Evolutionary conservation across 2,888 invertebrate species (phyloP).

Genomic region (Lydus trimaculatus): DNA sequence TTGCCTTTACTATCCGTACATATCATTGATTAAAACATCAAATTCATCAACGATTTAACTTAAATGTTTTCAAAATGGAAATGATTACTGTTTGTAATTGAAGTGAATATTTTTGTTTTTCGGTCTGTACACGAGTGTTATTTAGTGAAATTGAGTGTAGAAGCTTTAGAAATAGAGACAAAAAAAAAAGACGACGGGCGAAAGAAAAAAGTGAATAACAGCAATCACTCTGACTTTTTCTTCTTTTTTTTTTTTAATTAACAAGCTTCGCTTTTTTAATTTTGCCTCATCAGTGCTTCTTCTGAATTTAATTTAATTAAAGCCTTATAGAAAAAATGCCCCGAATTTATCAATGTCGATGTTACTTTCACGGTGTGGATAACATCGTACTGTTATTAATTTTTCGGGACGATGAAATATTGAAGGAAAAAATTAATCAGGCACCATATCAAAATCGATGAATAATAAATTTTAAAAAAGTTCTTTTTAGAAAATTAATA

Average conservation of each 20-base stretch:
- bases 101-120: slow-evolving; percentile 10
- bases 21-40: slow-evolving; percentile 6
- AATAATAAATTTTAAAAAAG: background rate
- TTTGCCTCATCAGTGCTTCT: slow-evolving; percentile 53
- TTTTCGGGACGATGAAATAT: background rate
- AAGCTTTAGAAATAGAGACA: background rate
- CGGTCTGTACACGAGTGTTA: slow-evolving; percentile 2
- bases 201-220: slow-evolving; percentile 47
- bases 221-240: slow-evolving; percentile 50
- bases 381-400: background rate
- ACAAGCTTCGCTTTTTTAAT: slow-evolving; percentile 56
- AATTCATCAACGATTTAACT: slow-evolving; percentile 16
- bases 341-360: slow-evolving; percentile 50
- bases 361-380: background rate
- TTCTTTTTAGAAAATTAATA: background rate
- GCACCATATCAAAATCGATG: background rate
- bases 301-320: slow-evolving; percentile 56
- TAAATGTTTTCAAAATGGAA: slow-evolving; percentile 18
- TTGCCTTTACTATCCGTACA: slow-evolving; percentile 21
- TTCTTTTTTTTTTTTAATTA: slow-evolving; percentile 56
- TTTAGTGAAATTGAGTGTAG: slow-evolving; percentile 16
- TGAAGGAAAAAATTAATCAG: background rate
- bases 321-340: slow-evolving; percentile 46
- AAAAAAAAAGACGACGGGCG: too few species aligned
- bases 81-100: slow-evolving; percentile 16